Percentiles rank a stretch among this genome's conserved stretches.
Conservation (phyloP, 2,888 invertebrate genomes). For the Stenodera caucasica region DNA sequence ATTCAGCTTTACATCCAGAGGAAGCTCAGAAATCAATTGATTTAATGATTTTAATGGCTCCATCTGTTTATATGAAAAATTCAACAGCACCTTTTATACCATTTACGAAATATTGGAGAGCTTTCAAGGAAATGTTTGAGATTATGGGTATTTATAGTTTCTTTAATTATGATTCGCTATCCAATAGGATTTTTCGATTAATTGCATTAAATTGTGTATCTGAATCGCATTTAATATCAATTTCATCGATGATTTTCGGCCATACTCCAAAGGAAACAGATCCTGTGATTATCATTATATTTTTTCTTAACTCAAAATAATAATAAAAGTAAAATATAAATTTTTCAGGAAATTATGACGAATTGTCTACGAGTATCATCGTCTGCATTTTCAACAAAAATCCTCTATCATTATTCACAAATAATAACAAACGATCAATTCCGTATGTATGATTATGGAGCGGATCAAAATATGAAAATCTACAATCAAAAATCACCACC, state of each 20-base stretch:
- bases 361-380: background rate
- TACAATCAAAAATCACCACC: constrained; percentile 62
- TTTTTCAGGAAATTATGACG: constrained; percentile 8
- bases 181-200: background rate
- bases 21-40: constrained; percentile 14
- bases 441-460: constrained; percentile 67
- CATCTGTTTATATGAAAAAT: constrained; percentile 13
- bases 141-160: too few species aligned
- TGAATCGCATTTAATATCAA: background rate
- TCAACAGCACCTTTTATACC: background rate
- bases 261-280: constrained; percentile 13
- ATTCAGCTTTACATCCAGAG: constrained; percentile 11
- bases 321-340: background rate
- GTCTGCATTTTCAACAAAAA: constrained; percentile 14
- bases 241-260: constrained; percentile 10
- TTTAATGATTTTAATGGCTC: constrained; percentile 8
- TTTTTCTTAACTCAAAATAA: background rate
- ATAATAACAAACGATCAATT: constrained; percentile 57
- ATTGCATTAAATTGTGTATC: background rate
- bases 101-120: too few species aligned
- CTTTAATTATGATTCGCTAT: background rate
- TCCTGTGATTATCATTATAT: constrained; percentile 5
- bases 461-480: constrained; percentile 56
- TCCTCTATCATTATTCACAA: constrained; percentile 10
- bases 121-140: too few species aligned